phyloP scores from a whole-genome alignment of 1,140 invertebrate species.

The Drosophila asahinai region DNA sequence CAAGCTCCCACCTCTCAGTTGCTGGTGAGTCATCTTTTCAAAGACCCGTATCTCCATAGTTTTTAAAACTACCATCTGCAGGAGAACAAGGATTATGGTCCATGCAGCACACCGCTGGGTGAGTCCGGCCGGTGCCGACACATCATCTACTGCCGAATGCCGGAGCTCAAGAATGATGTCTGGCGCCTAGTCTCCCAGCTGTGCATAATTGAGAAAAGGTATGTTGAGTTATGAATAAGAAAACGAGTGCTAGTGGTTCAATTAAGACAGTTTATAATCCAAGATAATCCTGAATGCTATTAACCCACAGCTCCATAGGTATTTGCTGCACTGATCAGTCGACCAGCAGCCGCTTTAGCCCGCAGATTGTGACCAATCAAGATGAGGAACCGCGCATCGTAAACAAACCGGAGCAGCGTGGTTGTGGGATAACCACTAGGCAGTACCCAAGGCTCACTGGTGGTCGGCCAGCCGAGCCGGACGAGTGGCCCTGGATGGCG shows the following conservation, averaged over 20 bases:
- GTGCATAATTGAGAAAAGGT: conserved; percentile 89
- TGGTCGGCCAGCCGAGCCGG: conserved; percentile 88
- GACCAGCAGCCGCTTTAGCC: conserved; percentile 57
- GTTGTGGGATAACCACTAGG: conserved; percentile 89
- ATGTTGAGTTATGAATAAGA: background rate
- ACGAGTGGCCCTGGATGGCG: conserved; percentile 94
- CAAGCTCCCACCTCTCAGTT: conserved; percentile 53
- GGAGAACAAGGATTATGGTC: conserved; percentile 86
- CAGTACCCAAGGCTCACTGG: conserved; percentile 87
- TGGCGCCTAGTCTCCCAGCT: conserved; percentile 88
- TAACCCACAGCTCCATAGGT: conserved; percentile 65
- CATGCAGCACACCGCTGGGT: conserved; percentile 88
- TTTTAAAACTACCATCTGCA: background rate
- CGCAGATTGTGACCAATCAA: conserved; percentile 52
- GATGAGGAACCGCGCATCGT: conserved; percentile 57
- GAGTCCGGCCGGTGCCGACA: conserved; percentile 88
- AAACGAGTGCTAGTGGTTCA: too few species aligned
- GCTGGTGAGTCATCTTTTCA: conserved; percentile 39
- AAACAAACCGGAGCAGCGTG: conserved; percentile 84
- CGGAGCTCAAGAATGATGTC: conserved; percentile 87
- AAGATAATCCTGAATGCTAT: background rate
- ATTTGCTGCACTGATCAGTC: conserved; percentile 81
- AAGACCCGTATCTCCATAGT: too few species aligned
- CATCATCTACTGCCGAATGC: conserved; percentile 88
- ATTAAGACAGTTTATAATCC: too few species aligned